A percentile compares a stretch with the other conserved stretches of the same genome.
These are phyloP conservation scores for Lycocorax pyrrhopterus DNA, from an alignment of 2,113 vertebrate species.

Conservation along the genomic window DNA sequence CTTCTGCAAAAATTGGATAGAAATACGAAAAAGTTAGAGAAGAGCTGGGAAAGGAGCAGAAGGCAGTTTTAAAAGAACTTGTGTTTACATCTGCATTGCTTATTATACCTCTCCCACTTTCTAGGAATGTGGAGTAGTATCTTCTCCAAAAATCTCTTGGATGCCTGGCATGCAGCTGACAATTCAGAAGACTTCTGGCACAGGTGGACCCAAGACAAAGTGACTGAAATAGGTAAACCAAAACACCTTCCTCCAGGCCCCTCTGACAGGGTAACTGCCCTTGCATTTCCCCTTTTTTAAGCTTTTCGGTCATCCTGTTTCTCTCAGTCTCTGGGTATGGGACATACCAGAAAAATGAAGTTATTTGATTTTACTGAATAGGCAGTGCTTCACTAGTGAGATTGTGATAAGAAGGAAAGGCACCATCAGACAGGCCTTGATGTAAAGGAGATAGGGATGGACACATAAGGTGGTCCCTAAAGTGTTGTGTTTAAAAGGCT, in stretches of 20 bases:
- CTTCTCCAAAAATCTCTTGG: constrained; percentile 72
- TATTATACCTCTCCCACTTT: background rate
- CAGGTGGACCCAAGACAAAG: constrained; percentile 64
- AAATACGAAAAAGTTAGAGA: background rate
- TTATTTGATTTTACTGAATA: background rate
- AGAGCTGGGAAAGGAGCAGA: background rate
- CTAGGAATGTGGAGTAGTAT: constrained; percentile 73
- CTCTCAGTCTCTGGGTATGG: background rate
- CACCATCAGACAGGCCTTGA: background rate
- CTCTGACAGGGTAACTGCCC: background rate
- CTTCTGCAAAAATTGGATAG: background rate
- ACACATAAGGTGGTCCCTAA: background rate
- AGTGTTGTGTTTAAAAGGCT: background rate
- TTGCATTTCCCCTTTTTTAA: background rate
- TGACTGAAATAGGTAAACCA: constrained; percentile 64
- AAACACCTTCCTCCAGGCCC: background rate
- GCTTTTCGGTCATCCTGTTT: background rate
- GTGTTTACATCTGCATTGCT: background rate
- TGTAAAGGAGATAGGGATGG: background rate
- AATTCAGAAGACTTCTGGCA: constrained; percentile 71
- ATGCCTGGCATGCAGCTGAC: constrained; percentile 66
- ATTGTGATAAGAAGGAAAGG: background rate
- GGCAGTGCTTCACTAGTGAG: background rate
- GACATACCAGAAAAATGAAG: background rate
- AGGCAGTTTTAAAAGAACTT: background rate